Base-by-base conservation (phyloP, 2,797 vertebrate species). In the Tinamus major region DNA sequence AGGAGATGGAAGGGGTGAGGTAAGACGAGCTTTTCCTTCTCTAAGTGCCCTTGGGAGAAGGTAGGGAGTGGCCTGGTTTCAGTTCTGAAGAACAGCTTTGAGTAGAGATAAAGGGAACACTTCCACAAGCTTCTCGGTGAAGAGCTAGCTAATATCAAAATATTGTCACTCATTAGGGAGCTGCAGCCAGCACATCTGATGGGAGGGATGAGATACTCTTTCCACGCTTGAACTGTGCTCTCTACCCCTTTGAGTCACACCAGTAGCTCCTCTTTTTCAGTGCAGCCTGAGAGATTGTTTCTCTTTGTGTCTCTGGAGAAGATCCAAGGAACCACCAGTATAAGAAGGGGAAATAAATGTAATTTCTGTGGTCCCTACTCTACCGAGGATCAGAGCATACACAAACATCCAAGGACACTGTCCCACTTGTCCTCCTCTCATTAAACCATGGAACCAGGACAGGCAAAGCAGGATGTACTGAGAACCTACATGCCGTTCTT, bases 1-100 rank as follows among this genome's bases (percentile, higher is more conserved):
- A 64, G 56, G 80, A 88, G 89, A 26, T 90, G 83, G 87, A 59
- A 74, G 70, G 71, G 79, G 37, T 82, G 87, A 95, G 71, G 74
- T 68, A 65, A 91, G 41, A 68, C 35, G 56, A 71, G 53, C 61
- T 53, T 82, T 94, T 91, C 90, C 68, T 85, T 75, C 80, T 79
- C 75, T 71, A 68, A 62, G 4, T 11, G 10, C 78, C 27, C 44
- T 15, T 85, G 80, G 75, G 78, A 91, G 5, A 3, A 10, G 20
- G 37, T 18, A 0, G 5, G 79, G 42, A 79, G 12, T 27, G 41
- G 10, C 20, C 23, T 1, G 31, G 9, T 74, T 95, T 84, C 67
- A 79, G 26, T 78, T 42, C 33, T 86, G 65, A 75, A 93, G 71
- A 89, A 62, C 2, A 13, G 12, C 21, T 64, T 16, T 7, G 62